Percentiles rank a stretch among this genome's conserved stretches.
phyloP scores from a whole-genome alignment of 2,888 invertebrate species.

The Epicampocera succincta region DNA sequence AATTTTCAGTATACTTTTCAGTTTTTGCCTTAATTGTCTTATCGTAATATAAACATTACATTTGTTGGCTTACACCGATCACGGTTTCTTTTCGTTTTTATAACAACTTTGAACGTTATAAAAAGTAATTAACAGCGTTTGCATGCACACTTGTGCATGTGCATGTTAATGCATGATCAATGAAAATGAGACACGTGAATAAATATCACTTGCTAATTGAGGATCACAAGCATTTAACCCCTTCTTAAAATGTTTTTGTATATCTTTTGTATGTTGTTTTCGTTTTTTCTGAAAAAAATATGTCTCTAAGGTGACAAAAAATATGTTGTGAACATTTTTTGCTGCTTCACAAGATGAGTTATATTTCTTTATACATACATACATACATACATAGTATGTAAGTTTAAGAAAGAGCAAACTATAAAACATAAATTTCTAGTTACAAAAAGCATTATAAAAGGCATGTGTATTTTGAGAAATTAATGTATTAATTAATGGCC shows the following conservation, averaged over 20 bases:
- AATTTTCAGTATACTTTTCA: neutral
- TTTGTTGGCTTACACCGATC: constrained; percentile 38
- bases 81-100: constrained; percentile 33
- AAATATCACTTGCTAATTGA: constrained; percentile 56
- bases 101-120: constrained; percentile 48
- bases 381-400: too few species aligned
- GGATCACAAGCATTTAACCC: constrained; percentile 45
- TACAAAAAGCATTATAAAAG: too few species aligned
- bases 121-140: constrained; percentile 56
- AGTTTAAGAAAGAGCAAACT: too few species aligned
- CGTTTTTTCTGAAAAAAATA: neutral
- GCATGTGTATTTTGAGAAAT: too few species aligned
- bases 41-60: constrained; percentile 60
- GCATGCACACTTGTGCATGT: constrained; percentile 20
- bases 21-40: constrained; percentile 55
- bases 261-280: neutral
- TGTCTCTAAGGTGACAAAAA: neutral
- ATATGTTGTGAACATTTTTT: too few species aligned
- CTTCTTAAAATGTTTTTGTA: neutral
- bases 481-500: too few species aligned
- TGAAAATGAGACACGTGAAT: constrained; percentile 36
- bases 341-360: too few species aligned
- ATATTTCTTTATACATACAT: too few species aligned
- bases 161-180: constrained; percentile 25
- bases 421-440: too few species aligned